These are phyloP conservation scores for Pseudorasbora parva DNA, from an alignment of 2,113 vertebrate genomes.

Conservation along the genomic window DNA sequence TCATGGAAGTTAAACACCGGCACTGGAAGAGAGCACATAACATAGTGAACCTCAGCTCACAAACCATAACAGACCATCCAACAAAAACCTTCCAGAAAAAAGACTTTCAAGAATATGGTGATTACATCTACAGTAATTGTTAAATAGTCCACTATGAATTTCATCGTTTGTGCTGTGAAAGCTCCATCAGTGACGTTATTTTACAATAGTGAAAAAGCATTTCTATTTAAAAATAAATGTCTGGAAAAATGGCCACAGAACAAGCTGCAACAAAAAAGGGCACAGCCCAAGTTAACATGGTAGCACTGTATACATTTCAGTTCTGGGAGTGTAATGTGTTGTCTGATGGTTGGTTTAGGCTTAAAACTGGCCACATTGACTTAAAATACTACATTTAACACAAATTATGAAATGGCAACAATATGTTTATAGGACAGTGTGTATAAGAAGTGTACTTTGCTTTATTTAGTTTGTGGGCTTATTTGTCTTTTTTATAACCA, in stretches of 20 bases:
- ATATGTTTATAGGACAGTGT: background rate
- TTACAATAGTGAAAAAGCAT: background rate
- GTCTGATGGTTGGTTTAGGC: background rate
- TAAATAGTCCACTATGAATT: background rate
- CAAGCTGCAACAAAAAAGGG: background rate
- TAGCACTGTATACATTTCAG: too few species aligned
- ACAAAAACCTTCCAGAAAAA: background rate
- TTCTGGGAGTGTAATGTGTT: background rate
- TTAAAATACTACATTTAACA: background rate
- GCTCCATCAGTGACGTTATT: background rate
- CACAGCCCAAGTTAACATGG: background rate
- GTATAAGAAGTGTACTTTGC: background rate
- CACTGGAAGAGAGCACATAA: conserved; percentile 75
- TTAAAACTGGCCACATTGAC: background rate
- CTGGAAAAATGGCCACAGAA: background rate
- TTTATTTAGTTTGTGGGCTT: background rate
- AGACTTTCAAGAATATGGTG: background rate
- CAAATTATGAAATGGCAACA: background rate
- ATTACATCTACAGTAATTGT: background rate
- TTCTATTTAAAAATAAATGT: background rate
- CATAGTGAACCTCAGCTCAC: background rate
- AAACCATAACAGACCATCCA: conserved; percentile 6
- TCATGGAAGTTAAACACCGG: conserved; percentile 90
- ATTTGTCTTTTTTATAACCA: too few species aligned
- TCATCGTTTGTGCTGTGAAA: background rate